Evolutionary conservation across 2,888 invertebrate species (phyloP), one percentile per base, ranked within the genome.

Genomic region (Ormyrus labotus): DNA sequence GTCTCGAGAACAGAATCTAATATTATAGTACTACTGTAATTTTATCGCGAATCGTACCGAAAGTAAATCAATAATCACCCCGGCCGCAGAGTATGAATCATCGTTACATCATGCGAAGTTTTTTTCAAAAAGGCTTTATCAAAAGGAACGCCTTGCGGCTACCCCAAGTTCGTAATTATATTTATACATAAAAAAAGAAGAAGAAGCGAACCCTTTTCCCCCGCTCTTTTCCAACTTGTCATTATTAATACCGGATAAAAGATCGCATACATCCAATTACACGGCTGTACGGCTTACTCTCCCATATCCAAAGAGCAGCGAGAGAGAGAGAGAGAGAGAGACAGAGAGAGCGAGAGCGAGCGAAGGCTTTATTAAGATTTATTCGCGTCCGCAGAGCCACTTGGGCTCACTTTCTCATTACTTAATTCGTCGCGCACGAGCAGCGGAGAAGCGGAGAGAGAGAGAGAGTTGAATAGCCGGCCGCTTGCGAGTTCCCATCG

Each of bases 221-320:
- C n/a, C 64, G 69, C 51, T n/a, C 34, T 69, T 13, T 50, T 19
- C 55, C 60, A 80, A 19, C 73, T 82, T 81, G 69, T 75, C 67
- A 71, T 76, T 72, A 68, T 72, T 63, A 81, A 76, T 68, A 51
- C 72, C 8, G 68, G 69, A 81, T 81, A 81, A 81, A 81, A 77
- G 76, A 72, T 60, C 74, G 58, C 63, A 50, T 64, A 76, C 71
- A 72, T 80, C 73, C 81, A 81, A 81, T 81, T 81, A 81, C 68
- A 50, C 51, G 34, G 34, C 34, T 34, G 34, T 4, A 34, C 11
- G 68, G 51, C 57, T 73, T 73, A 73, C n/a, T 13, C 60, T n/a
- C 3, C 4, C 34, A 34, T 34, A 34, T 34, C 34, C 34, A 34
- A 34, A 34, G 34, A 34, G 34, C 34, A 34, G 34, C 2, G 34